Conservation (phyloP, 2,797 vertebrate genomes). For the Enteromius viviparus region DNA sequence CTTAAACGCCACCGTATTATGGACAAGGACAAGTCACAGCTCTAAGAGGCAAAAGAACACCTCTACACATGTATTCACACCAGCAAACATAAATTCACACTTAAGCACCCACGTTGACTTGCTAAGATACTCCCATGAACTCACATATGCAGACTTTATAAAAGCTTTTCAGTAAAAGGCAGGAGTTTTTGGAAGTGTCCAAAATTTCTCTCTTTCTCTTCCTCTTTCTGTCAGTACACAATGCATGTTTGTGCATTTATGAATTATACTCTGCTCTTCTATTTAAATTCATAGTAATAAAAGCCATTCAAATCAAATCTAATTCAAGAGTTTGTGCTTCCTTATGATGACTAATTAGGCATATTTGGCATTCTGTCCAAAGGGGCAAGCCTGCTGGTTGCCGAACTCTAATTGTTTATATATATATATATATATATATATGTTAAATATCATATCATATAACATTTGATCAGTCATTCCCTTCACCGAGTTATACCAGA, state of each 20-base stretch:
- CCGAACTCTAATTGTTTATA: no score
- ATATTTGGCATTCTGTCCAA: no score
- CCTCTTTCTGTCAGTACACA: background rate
- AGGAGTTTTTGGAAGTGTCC: background rate
- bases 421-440: no score
- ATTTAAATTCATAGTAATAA: background rate
- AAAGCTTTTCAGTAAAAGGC: conserved; percentile 15
- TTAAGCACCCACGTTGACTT: background rate
- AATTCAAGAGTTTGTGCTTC: no score
- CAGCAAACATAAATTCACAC: background rate
- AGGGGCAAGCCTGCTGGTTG: no score
- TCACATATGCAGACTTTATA: background rate
- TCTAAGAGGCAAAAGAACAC: background rate
- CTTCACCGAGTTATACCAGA: no score
- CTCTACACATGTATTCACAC: background rate
- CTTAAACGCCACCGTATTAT: background rate
- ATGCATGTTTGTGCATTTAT: background rate
- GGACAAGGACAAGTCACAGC: background rate
- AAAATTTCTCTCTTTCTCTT: conserved; percentile 3
- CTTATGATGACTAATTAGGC: no score
- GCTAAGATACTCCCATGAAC: background rate
- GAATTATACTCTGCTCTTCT: background rate
- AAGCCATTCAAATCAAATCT: background rate
- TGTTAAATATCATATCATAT: no score
- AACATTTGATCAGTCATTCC: no score